Percentiles rank a stretch among this genome's conserved stretches.
These are phyloP conservation scores for Dolomedes plantarius DNA, from an alignment of 2,888 invertebrate species.

Conservation along the genomic window DNA sequence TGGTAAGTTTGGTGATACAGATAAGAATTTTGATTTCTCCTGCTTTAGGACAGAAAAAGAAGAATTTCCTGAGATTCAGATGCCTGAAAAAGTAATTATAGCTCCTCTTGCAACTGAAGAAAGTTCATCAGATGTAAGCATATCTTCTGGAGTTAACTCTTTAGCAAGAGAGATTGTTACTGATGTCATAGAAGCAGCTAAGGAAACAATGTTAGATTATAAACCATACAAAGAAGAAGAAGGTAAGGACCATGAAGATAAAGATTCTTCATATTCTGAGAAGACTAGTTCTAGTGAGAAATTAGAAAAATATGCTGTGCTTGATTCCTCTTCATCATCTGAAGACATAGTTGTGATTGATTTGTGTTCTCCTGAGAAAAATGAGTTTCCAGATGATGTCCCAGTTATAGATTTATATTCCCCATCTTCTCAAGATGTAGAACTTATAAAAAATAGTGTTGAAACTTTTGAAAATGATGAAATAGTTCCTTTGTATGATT, in stretches of 20 bases:
- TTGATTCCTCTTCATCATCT: neutral
- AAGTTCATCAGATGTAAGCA: conserved; percentile 56
- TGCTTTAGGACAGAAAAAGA: conserved; percentile 35
- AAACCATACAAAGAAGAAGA: neutral
- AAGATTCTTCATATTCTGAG: conserved; percentile 3
- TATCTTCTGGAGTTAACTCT: conserved; percentile 53
- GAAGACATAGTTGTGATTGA: neutral
- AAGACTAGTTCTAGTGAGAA: neutral
- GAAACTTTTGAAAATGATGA: neutral
- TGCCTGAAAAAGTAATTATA: neutral
- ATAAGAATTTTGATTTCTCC: conserved; percentile 57
- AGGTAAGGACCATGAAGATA: neutral
- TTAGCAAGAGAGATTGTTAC: conserved; percentile 57
- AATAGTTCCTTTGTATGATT: neutral
- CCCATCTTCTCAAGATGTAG: neutral
- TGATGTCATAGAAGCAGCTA: conserved; percentile 51
- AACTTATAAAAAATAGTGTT: neutral
- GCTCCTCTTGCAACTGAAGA: conserved; percentile 62
- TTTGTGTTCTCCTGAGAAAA: conserved; percentile 4
- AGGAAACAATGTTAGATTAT: conserved; percentile 30
- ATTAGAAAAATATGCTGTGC: neutral
- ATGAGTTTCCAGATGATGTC: neutral
- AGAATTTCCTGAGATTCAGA: neutral
- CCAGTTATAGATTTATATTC: conserved; percentile 20
- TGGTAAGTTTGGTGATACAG: conserved; percentile 57